Evolutionary conservation across 2,113 vertebrate species (phyloP).

Genomic region (Morone saxatilis): DNA sequence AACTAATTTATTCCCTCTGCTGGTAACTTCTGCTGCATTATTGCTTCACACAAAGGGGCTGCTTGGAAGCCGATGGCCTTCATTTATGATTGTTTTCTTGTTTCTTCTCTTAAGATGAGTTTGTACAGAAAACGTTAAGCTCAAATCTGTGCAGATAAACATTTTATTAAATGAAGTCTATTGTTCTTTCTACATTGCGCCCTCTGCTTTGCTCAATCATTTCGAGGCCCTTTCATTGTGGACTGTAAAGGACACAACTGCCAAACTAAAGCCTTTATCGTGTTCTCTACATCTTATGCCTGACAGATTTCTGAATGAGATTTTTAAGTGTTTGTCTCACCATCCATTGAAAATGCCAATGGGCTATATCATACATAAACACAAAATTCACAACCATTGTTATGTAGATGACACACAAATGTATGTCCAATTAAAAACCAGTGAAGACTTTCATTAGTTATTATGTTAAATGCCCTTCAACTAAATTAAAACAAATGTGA

Average conservation of each 20-base stretch:
- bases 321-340: background rate
- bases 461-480: too few relatives aligned
- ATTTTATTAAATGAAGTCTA: background rate
- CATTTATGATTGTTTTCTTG: background rate
- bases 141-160: background rate
- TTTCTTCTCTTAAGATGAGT: constrained; percentile 5
- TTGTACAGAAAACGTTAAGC: background rate
- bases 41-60: background rate
- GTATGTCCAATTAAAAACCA: too few relatives aligned
- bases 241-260: background rate
- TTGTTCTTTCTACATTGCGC: background rate
- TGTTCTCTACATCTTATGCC: background rate
- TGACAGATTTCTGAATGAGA: background rate
- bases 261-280: background rate
- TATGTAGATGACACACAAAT: background rate
- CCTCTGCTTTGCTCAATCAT: background rate
- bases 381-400: background rate
- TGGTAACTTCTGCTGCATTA: constrained; percentile 21
- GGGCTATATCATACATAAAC: background rate
- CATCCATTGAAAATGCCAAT: background rate
- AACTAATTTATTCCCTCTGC: constrained; percentile 21
- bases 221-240: background rate
- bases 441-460: too few relatives aligned
- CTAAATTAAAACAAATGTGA: too few relatives aligned
- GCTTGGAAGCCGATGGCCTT: constrained; percentile 6